Base-by-base conservation (phyloP, 2,888 invertebrate genomes). In the Polietes domitor region DNA sequence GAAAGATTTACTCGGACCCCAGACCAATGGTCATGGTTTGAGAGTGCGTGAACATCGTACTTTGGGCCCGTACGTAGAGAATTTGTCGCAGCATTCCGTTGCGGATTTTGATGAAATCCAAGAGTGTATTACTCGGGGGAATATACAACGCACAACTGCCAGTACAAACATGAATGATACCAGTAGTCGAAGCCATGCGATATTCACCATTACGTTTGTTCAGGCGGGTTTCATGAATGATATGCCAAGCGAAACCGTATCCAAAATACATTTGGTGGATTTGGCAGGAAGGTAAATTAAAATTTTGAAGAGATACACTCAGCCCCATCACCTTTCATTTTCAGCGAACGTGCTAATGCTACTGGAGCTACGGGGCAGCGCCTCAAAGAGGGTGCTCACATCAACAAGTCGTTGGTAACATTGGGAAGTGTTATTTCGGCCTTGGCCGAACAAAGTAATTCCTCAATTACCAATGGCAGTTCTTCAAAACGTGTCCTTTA, bases 131-230 rank as follows among this genome's bases (percentile, higher is more conserved):
- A 94, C 94, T 87, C 94, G 95, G 87, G 97, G 97, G 85, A 97
- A 97, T 93, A 93, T 95, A 83, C 96, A 96, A 90, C 94, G 97
- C 86, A 97, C 97, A 24, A 97, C 97, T 2, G 97, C 97, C 61
- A 95, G 96, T 88, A 97, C 97, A 80, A 96, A 97, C 91, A 97
- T 97, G 97, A 97, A 97, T 93, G 97, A 97, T 92, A 96, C 96
- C 87, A 97, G 97, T 92, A 97, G 97, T 90, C 94, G 97, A 89
- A 97, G 97, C 93, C 97, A 97, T 93, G 97, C 97, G 86, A 97
- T 97, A 90, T 97, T 97, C 92, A 97, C 97, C 72, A 96, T 97
- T 92, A 97, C 96, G 41, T 97, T 97, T 93, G 96, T 97, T 84
- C 97, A 97, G 92, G 97, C 97, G 71, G 96, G 96, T 88, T 96